These are phyloP conservation scores for Capreolus pygargus DNA, from an alignment of 2,113 vertebrate genomes.

Conservation along the genomic window DNA sequence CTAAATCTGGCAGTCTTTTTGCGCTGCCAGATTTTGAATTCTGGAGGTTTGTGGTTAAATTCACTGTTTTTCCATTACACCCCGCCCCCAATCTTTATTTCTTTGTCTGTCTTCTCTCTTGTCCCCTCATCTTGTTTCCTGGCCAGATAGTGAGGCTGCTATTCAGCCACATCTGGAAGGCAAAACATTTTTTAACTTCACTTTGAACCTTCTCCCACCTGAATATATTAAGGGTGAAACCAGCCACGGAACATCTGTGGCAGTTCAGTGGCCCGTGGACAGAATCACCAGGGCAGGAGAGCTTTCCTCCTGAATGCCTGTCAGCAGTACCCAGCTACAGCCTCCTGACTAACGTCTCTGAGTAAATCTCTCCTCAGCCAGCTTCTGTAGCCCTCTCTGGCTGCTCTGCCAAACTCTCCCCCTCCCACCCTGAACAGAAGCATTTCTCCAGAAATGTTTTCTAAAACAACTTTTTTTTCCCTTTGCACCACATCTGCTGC, in stretches of 20 bases:
- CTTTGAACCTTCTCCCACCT: neutral
- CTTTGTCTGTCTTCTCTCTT: neutral
- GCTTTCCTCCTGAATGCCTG: neutral
- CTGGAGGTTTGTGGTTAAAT: neutral
- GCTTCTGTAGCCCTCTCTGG: neutral
- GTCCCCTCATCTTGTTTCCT: neutral
- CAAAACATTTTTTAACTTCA: neutral
- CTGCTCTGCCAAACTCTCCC: neutral
- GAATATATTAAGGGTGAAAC: neutral
- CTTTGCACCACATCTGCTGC: neutral
- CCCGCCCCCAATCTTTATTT: neutral
- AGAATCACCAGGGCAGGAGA: neutral
- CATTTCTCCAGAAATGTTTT: neutral
- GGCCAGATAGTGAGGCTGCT: neutral
- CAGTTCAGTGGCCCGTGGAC: neutral
- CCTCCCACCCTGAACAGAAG: neutral
- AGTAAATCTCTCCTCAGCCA: neutral
- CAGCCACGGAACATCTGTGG: neutral
- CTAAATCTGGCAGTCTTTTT: neutral
- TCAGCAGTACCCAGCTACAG: neutral
- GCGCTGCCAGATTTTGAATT: neutral
- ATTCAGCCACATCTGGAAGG: neutral
- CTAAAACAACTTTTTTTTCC: neutral
- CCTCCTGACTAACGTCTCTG: neutral
- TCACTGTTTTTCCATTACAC: neutral